phyloP scores from a whole-genome alignment of 1,140 invertebrate species.

The Palaemon carinicauda region DNA sequence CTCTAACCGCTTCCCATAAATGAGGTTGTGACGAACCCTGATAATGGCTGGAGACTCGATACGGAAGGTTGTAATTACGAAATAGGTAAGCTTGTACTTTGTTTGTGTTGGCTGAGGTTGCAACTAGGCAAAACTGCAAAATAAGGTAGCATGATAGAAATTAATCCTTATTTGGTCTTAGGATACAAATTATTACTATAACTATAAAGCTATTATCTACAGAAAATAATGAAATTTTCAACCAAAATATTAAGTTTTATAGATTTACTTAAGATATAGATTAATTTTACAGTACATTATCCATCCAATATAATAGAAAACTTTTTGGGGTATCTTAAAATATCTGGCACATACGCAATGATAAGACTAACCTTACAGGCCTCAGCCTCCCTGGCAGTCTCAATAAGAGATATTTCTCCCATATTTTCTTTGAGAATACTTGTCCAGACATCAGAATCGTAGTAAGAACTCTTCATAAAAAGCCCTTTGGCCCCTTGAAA shows the following conservation, averaged over 20 bases:
- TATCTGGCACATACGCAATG: not conserved
- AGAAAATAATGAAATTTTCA: too few relatives aligned
- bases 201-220: too few relatives aligned
- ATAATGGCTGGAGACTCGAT: conserved; percentile 79
- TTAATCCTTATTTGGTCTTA: not conserved
- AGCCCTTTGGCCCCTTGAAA: conserved; percentile 80
- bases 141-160: not conserved
- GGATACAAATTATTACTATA: too few relatives aligned
- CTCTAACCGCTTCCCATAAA: conserved; percentile 88
- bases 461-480: conserved; percentile 88
- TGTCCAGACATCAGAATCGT: conserved; percentile 88
- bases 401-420: conserved; percentile 75
- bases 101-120: conserved; percentile 81
- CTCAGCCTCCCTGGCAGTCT: conserved; percentile 70
- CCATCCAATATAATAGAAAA: too few relatives aligned
- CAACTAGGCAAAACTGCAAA: conserved; percentile 77
- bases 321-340: not conserved
- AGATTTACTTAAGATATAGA: too few relatives aligned
- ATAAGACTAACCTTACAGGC: conserved; percentile 72
- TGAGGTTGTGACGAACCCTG: conserved; percentile 74
- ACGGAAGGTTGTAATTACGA: conserved; percentile 86
- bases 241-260: too few relatives aligned
- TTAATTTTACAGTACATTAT: too few relatives aligned
- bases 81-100: conserved; percentile 87
- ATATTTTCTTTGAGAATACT: conserved; percentile 78